Percentiles rank a stretch among this genome's conserved stretches.
Evolutionary conservation across 2,113 vertebrate species (phyloP).

Genomic region (Sebastes fasciatus): DNA sequence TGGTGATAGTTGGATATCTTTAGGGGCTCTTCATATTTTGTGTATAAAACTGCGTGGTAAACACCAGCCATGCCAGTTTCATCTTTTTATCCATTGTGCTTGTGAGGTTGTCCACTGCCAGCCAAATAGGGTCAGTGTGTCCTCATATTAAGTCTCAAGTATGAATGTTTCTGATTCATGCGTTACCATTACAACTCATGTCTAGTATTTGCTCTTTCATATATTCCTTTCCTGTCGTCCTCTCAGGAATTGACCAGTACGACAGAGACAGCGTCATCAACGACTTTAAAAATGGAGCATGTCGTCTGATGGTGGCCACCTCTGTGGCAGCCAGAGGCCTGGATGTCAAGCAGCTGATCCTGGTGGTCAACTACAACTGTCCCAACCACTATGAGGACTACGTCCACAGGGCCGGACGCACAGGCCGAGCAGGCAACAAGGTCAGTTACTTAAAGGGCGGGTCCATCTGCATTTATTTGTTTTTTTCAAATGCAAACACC

Average conservation of each 20-base stretch:
- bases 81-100: too few relatives aligned
- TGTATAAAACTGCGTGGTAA: too few relatives aligned
- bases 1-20: background rate
- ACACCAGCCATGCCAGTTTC: too few relatives aligned
- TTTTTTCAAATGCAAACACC: too few relatives aligned
- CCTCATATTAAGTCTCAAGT: background rate
- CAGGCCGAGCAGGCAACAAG: conserved; percentile 97
- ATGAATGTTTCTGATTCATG: background rate
- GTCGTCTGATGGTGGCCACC: conserved; percentile 96
- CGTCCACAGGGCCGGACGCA: conserved; percentile 96
- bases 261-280: conserved; percentile 99
- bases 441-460: conserved; percentile 67
- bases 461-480: too few relatives aligned
- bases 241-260: conserved; percentile 96
- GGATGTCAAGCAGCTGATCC: conserved; percentile 97
- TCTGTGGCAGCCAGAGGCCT: conserved; percentile 96
- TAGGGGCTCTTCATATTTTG: too few relatives aligned
- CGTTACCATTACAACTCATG: background rate
- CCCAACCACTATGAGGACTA: conserved; percentile 99
- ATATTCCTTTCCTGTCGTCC: background rate
- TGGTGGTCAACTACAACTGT: conserved; percentile 97
- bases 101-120: background rate
- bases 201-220: background rate
- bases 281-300: conserved; percentile 97
- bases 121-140: background rate